Conservation (phyloP, 2,888 invertebrate species). For the Diplazon laetatorius region DNA sequence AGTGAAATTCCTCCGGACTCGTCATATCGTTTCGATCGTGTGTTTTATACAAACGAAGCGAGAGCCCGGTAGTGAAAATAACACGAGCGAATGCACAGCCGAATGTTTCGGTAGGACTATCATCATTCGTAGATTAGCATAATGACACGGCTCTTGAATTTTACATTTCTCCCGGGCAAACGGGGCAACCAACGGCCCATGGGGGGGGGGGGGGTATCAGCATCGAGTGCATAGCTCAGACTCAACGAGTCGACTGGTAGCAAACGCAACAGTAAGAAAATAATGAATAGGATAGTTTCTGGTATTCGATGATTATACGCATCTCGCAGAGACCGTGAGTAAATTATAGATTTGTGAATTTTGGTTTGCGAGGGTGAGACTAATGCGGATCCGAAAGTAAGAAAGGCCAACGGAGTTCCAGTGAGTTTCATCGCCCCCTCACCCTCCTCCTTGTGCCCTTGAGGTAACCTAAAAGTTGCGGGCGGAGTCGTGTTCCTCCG, state of each 20-base stretch:
- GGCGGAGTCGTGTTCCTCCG: constrained; percentile 68
- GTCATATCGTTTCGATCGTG: constrained; percentile 2
- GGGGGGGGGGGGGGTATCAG: constrained; percentile 14
- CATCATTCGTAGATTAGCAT: constrained; percentile 81
- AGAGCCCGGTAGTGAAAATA: constrained; percentile 32
- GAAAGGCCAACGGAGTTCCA: constrained; percentile 2
- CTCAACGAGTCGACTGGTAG: constrained; percentile 74
- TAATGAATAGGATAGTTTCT: constrained; percentile 82
- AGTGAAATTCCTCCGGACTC: neutral
- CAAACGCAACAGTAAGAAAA: constrained; percentile 80
- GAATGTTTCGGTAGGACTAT: constrained; percentile 74
- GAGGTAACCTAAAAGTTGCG: constrained; percentile 70
- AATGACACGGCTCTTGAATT: constrained; percentile 79
- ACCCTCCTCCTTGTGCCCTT: constrained; percentile 22
- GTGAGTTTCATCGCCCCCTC: constrained; percentile 24
- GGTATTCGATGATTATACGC: constrained; percentile 82
- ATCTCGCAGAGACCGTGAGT: constrained; percentile 73
- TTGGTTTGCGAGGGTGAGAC: constrained; percentile 53
- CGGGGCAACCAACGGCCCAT: constrained; percentile 32
- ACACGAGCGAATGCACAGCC: constrained; percentile 51
- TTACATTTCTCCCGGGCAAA: constrained; percentile 66
- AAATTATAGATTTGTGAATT: constrained; percentile 81
- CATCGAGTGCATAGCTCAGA: constrained; percentile 40
- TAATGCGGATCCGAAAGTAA: constrained; percentile 4
- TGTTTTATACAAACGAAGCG: constrained; percentile 33